Base-by-base conservation (phyloP, 35 echinoderm and acorn worm genomes). In the Ophioderma brevispina region DNA sequence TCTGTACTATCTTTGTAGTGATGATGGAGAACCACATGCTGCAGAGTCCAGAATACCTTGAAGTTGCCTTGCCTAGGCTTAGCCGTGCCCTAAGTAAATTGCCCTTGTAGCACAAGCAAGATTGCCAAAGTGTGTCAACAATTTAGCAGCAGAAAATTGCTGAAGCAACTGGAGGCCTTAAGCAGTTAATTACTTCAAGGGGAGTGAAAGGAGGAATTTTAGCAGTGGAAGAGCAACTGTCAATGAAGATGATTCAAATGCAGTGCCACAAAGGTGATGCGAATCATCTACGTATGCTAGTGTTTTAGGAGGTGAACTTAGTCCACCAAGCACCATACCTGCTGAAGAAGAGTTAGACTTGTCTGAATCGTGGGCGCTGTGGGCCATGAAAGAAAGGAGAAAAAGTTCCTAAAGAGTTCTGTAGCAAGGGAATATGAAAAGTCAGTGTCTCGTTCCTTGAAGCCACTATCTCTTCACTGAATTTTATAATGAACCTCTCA, bases 181-280 rank as follows among this genome's bases (percentile, higher is more conserved):
- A 99, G 85, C 97, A 99, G 87, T 81, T 99, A 23, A 91, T 99
- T 32, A 99, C 97, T 95, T 90, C 42, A 99, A 95, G 84, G 97
- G 93, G 14, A 99, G 82, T 39, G 82, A 87, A 32, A 87, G 93
- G 28, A 89, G 92, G 5, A 76, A 76, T 15, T 31, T 80, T 14
- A 42, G 40, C 46, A 77, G 39, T 30, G 64, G 42, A 18, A 77
- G 78, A 42, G 56, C 52, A 28, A 38, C 36, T 1, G 77, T 99
- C 2, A 90, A 99, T 55, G 94, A 95, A 18, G 91, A 95, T 64
- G 89, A 88, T 32, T 78, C 83, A 6, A 87, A 40, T 93, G 90
- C 19, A 89, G 82, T 21, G 97, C 94, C n/a, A 99, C 97, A 55
- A 95, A 95, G 43, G 88, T 87, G 55, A 95, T 99, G 97, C 92